Base-by-base conservation (phyloP, 2,888 invertebrate genomes). In the Noctuana brunneofusca region DNA sequence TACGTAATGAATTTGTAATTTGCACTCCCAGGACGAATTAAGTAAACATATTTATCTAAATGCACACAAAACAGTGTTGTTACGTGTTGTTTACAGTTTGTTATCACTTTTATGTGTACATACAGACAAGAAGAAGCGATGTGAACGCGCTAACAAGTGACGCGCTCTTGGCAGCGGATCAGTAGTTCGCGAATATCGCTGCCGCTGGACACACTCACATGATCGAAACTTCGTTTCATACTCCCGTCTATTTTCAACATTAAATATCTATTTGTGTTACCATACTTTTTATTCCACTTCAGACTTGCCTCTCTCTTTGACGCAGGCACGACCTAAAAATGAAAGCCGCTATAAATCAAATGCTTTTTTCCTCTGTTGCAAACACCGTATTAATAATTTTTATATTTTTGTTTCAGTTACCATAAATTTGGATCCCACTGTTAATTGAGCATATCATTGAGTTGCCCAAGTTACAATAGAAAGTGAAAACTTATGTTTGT, bases 401-500 rank as follows among this genome's bases (percentile, higher is more conserved):
- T 57, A 66, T 78, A 59, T 80, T 78, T 80, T 84, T 87, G 89
- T 91, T 91, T 80, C 91, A 91, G 91, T 80, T 86, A 84, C 87
- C 87, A 78, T 88, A 84, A 83, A 84, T 80, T 80, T 73, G 81
- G 81, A 84, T 75, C 76, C 80, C 78, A 73, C 77, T 67, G 73
- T 75, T 76, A 74, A 79, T 78, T 76, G 86, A 86, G 84, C 84
- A 86, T 84, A 90, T 84, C 84, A 84, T 79, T 79, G 75, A 79
- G 79, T 83, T 76, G 77, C 79, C 75, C 81, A 74, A 80, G 78
- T 75, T 69, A 66, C 72, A 72, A 69, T 67, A 68, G 66, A 69
- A 71, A 71, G 72, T 72, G 75, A 75, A 77, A 79, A 80, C 86
- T 81, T 87, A 89, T 90, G 90, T 85, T 86, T 78, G 75, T 80